These are phyloP conservation scores for Heliconius eleuchia DNA, from an alignment of 1,140 invertebrate genomes.

Conservation along the genomic window DNA sequence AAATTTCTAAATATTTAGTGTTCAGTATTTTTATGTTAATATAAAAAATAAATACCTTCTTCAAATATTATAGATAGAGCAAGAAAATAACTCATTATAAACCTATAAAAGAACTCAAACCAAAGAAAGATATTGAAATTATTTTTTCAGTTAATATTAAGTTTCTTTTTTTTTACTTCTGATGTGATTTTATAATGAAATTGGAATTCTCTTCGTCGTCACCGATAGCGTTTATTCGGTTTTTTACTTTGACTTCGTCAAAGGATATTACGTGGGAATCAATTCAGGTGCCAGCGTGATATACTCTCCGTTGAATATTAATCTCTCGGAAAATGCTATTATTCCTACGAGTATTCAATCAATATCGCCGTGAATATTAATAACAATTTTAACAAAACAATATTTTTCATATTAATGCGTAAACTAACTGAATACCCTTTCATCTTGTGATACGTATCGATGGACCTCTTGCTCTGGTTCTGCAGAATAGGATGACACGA, in stretches of 20 bases:
- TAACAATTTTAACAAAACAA: not conserved
- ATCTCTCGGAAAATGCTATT: conserved; percentile 55
- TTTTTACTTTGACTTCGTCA: conserved; percentile 70
- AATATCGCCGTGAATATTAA: not conserved
- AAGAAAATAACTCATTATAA: not conserved
- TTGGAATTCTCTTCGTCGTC: conserved; percentile 65
- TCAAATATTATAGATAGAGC: too few relatives aligned
- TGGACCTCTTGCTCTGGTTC: conserved; percentile 51
- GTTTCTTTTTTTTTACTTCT: conserved; percentile 30
- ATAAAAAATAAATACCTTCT: not conserved
- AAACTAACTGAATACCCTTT: conserved; percentile 59
- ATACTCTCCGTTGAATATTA: conserved; percentile 65
- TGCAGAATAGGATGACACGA: conserved; percentile 46
- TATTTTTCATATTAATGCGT: not conserved
- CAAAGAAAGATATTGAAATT: conserved; percentile 19
- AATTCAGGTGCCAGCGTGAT: conserved; percentile 70
- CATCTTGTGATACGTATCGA: conserved; percentile 62
- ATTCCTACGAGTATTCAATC: conserved; percentile 22
- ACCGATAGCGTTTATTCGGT: conserved; percentile 65
- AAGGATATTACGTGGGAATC: conserved; percentile 77
- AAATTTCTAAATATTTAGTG: too few relatives aligned
- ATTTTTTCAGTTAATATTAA: conserved; percentile 30
- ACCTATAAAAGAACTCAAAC: conserved; percentile 11
- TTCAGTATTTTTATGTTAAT: not conserved
- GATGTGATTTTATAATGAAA: conserved; percentile 63